These are phyloP conservation scores for Plutella xylostella DNA, from an alignment of 2,888 invertebrate genomes.

Conservation along the genomic window DNA sequence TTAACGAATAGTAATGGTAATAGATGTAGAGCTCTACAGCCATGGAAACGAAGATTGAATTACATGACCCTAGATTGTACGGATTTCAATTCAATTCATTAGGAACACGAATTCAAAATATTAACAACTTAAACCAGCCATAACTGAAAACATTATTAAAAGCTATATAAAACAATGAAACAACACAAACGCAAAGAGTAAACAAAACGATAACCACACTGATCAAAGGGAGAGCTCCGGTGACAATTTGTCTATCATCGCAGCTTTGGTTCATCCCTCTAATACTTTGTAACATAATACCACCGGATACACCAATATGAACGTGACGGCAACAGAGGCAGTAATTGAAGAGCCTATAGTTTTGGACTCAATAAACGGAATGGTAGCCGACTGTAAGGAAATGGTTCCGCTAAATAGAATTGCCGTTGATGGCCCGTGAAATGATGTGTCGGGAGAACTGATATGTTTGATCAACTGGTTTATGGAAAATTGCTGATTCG, in stretches of 20 bases:
- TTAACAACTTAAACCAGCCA: too few species aligned
- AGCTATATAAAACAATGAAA: too few species aligned
- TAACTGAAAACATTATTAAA: too few species aligned
- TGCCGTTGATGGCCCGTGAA: slow-evolving; percentile 44
- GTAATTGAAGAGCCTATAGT: slow-evolving; percentile 27
- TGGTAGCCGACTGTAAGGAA: slow-evolving; percentile 32
- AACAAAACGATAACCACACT: slow-evolving; percentile 1
- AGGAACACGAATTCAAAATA: too few species aligned
- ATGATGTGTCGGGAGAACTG: slow-evolving; percentile 36
- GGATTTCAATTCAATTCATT: too few species aligned
- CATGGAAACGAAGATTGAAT: too few species aligned
- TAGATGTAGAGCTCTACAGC: too few species aligned
- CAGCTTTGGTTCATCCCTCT: slow-evolving; percentile 3
- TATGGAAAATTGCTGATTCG: too few species aligned
- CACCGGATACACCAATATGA: slow-evolving; percentile 6
- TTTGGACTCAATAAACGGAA: slow-evolving; percentile 19
- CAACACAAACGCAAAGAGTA: too few species aligned
- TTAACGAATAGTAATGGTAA: too few species aligned
- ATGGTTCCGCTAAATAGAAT: slow-evolving; percentile 50
- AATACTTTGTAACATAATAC: slow-evolving; percentile 5
- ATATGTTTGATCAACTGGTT: slow-evolving; percentile 43
- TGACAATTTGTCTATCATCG: neutral
- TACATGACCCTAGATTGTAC: too few species aligned
- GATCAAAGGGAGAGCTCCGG: slow-evolving; percentile 3
- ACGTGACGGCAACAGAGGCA: slow-evolving; percentile 15